Conservation (phyloP, 2,888 invertebrate species). For the Mythimna albipuncta region DNA sequence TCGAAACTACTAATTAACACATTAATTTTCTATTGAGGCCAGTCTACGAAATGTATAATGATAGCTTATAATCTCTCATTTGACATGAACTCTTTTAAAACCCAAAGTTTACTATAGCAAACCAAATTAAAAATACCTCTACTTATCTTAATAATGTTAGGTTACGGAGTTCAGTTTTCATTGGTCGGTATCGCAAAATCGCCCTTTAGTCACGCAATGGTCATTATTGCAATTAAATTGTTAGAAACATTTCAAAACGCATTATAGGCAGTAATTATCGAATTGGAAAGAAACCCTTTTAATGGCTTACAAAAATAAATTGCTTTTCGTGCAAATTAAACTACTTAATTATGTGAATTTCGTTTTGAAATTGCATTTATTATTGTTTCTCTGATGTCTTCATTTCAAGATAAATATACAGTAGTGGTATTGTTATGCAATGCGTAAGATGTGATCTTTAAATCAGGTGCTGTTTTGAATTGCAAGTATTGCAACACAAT, state of each 20-base stretch:
- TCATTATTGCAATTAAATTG: slow-evolving; percentile 74
- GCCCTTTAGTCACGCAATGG: slow-evolving; percentile 73
- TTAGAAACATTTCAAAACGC: slow-evolving; percentile 66
- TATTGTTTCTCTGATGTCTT: slow-evolving; percentile 19
- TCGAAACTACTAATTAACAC: slow-evolving; percentile 68
- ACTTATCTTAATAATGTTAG: background rate
- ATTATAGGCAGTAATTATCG: slow-evolving; percentile 49
- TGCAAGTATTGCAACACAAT: slow-evolving; percentile 54
- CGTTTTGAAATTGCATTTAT: slow-evolving; percentile 25
- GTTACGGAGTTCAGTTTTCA: background rate
- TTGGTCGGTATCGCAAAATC: slow-evolving; percentile 51
- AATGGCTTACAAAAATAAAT: slow-evolving; percentile 38
- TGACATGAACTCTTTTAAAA: slow-evolving; percentile 60
- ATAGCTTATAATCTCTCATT: slow-evolving; percentile 67
- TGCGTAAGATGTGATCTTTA: slow-evolving; percentile 49
- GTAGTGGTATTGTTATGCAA: slow-evolving; percentile 29
- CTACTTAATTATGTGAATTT: slow-evolving; percentile 45
- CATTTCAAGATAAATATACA: slow-evolving; percentile 13
- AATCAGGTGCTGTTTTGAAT: slow-evolving; percentile 43
- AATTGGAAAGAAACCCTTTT: slow-evolving; percentile 49
- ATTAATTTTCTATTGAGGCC: slow-evolving; percentile 53
- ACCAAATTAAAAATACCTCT: slow-evolving; percentile 26
- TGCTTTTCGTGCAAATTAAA: slow-evolving; percentile 33
- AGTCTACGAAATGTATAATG: slow-evolving; percentile 69
- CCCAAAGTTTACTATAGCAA: background rate